phyloP scores from a whole-genome alignment of 2,797 vertebrate species.

The Gobionotothen gibberifrons region DNA sequence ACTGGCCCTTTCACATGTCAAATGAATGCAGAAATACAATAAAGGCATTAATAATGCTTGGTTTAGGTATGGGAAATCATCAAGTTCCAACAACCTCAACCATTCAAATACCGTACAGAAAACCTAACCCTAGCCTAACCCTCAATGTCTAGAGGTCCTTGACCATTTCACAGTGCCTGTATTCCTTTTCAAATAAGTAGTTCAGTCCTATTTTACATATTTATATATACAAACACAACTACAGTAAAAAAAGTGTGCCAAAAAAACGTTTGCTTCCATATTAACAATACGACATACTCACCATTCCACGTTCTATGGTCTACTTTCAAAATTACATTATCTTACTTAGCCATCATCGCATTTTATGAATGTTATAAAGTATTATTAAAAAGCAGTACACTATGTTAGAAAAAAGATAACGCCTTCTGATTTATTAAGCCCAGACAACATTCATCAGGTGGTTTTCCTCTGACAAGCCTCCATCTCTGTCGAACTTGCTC shows the following conservation, averaged over 20 bases:
- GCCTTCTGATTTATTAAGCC: background rate
- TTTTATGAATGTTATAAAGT: slow-evolving; percentile 13
- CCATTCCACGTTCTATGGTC: background rate
- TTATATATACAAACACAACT: too few relatives aligned
- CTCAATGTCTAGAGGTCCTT: background rate
- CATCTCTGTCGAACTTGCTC: too few relatives aligned
- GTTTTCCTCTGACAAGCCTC: too few relatives aligned
- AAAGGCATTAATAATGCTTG: background rate
- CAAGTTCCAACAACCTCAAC: background rate
- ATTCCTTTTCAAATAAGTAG: too few relatives aligned
- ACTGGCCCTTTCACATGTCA: background rate
- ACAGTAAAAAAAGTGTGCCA: too few relatives aligned
- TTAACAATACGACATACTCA: background rate
- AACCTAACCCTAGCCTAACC: too few relatives aligned
- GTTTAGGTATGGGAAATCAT: background rate
- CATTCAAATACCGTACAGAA: background rate
- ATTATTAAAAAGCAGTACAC: slow-evolving; percentile 12
- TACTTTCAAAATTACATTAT: slow-evolving; percentile 1
- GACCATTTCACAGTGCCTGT: background rate
- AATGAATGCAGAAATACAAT: background rate
- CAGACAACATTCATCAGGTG: background rate
- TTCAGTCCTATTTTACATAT: too few relatives aligned
- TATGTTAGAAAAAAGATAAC: background rate
- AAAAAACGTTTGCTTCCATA: background rate
- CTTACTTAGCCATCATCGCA: background rate